Base-by-base conservation (phyloP, 2,113 vertebrate species). In the Narcine bancroftii region DNA sequence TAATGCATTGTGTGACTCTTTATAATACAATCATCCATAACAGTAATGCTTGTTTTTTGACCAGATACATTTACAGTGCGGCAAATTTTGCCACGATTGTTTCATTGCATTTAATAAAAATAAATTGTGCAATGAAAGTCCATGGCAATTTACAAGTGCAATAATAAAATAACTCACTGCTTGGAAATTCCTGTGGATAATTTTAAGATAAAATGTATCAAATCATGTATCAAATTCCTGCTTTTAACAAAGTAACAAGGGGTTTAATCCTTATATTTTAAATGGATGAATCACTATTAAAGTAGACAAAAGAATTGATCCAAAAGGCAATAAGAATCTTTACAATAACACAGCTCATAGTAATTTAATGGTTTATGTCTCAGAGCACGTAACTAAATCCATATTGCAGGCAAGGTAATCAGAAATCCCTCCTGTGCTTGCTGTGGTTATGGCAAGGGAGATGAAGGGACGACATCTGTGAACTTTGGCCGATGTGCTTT, bases 381-480 rank as follows among this genome's bases (percentile, higher is more conserved):
- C 81, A 6, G n/a, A 60, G 81, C 81, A 63, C 81, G 36, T 87
- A 87, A 87, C 81, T n/a, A 87, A 87, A 87, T 87, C 81, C 81
- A 87, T n/a, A 87, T 87, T 87, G 53, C 33, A 60, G 60, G 81
- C 50, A 63, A 60, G 53, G 47, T 21, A 60, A 5, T 36, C 81
- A 87, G 81, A 87, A 63, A 11, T 63, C 53, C 81, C 53, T 85
- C 81, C 53, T 87, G 81, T 63, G 53, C 81, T 87, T 87, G 60
- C 81, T 87, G 81, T 87, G 81, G 81, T 63, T 87, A 15, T 87
- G 81, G 53, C 56, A 87, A 53, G 81, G 53, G 56, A 87, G 81
- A 87, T 87, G 81, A 87, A 87, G 81, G 81, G 81, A 87, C 56
- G 50, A 53, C 53, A 87, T n/a, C 81, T 87, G 81, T 87, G 81